A percentile compares a stretch with the other conserved stretches of the same genome.
Evolutionary conservation across 2,113 vertebrate genomes (phyloP).

Genomic region (Colaptes auratus): DNA sequence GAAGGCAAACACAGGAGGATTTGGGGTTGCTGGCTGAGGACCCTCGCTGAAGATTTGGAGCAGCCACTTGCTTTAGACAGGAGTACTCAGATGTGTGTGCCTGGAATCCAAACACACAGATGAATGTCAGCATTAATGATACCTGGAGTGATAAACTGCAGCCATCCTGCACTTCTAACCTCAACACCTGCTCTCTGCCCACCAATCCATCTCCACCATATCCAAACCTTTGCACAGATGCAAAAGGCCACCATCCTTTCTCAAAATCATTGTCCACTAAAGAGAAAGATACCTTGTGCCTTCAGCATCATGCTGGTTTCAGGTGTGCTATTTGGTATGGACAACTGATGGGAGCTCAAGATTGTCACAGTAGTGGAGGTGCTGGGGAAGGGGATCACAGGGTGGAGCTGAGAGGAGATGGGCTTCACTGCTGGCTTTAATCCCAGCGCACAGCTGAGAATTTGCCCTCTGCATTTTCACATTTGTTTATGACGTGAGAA

Average conservation of each 20-base stretch:
- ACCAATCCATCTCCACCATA: background rate
- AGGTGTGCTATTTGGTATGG: background rate
- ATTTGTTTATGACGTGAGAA: background rate
- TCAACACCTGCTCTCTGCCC: background rate
- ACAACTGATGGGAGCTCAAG: background rate
- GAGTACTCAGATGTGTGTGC: rapidly evolving
- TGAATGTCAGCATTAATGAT: background rate
- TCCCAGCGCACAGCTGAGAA: slow-evolving; percentile 33
- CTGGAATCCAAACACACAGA: background rate
- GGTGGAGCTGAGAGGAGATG: background rate
- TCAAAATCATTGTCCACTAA: background rate
- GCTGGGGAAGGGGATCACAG: background rate
- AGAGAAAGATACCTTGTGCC: background rate
- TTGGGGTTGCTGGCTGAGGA: background rate
- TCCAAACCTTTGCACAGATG: background rate
- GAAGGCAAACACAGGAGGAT: background rate
- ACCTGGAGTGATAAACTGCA: background rate
- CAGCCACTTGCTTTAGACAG: background rate
- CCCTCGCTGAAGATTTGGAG: background rate
- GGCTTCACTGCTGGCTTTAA: slow-evolving; percentile 32
- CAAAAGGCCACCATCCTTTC: background rate
- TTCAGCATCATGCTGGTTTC: background rate
- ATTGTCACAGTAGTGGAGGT: background rate
- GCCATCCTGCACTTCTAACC: background rate
- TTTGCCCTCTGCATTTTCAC: slow-evolving; percentile 34